These are phyloP conservation scores for Drosophila seguyi DNA, from an alignment of 1,140 invertebrate species.

Conservation along the genomic window DNA sequence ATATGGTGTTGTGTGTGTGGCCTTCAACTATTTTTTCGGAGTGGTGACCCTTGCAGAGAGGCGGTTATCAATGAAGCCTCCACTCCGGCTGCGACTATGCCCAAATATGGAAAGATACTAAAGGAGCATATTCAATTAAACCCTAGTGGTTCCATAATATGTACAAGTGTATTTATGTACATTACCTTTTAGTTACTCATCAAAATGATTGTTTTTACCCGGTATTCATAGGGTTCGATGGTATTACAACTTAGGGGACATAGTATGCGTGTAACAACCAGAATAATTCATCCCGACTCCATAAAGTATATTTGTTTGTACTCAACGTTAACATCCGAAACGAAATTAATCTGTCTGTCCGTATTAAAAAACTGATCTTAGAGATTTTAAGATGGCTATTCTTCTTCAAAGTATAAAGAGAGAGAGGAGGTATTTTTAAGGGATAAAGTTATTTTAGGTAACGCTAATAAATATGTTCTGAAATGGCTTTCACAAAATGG, in stretches of 20 bases:
- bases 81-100: not conserved
- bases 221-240: not conserved
- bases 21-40: not conserved
- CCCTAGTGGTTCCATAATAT: not conserved
- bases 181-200: not conserved
- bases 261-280: too few relatives aligned
- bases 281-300: too few relatives aligned
- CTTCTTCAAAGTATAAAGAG: too few relatives aligned
- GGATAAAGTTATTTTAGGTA: too few relatives aligned
- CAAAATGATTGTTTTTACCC: not conserved
- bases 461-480: not conserved
- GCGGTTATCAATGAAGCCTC: not conserved
- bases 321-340: too few relatives aligned
- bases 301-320: too few relatives aligned
- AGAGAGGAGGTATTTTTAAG: too few relatives aligned
- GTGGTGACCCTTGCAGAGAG: conserved; percentile 1
- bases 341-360: too few relatives aligned
- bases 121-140: not conserved
- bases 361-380: too few relatives aligned
- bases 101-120: conserved; percentile 3
- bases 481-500: not conserved
- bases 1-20: not conserved
- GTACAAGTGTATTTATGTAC: not conserved
- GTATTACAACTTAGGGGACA: too few relatives aligned
- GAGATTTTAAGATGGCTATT: too few relatives aligned